Evolutionary conservation across 1,140 invertebrate genomes (phyloP), one percentile per base, ranked within the genome.

Genomic region (Nasonia giraulti): DNA sequence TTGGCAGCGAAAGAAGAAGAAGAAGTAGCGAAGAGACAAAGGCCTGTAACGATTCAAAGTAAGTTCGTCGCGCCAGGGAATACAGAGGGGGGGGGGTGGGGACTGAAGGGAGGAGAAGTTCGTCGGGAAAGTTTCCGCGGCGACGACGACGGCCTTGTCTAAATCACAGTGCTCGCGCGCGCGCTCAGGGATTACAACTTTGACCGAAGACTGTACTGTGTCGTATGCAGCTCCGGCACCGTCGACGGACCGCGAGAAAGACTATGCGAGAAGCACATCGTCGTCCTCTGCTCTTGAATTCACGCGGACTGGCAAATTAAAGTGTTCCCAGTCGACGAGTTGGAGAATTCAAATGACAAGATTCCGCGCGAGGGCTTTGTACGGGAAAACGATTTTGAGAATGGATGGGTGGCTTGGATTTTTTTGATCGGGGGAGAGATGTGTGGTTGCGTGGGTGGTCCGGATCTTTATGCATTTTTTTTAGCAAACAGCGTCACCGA

Each of bases 101-200:
- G 71, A 1, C 27, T 10, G 37, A 12, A 20, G 73, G 7, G 73
- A 75, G 76, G 73, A 75, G 76, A 91, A 91, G 89, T 91, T 89
- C 82, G 12, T 62, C 69, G 87, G 84, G 84, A 87, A 92, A 90
- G 87, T 91, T 92, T 87, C 82, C 86, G 44, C 40, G 40, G 75
- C 40, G 27, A 6, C 12, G 66, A 27, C 40, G 79, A 81, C 85
- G 80, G 77, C 80, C 89, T 88, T 89, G 88, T 89, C 89, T 89
- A 89, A 92, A 91, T 91, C 89, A 89, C 87, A 80, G 85, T 85
- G 84, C 87, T 90, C 86, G 86, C 27, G 85, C 84, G 84, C 84
- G 86, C 84, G 87, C 73, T 31, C 27, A 86, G 86, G 88, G 89
- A 91, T 91, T 91, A 91, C 88, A 90, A 91, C 88, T 91, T 91